Percentiles rank a stretch among this genome's conserved stretches.
Evolutionary conservation across 1,140 invertebrate species (phyloP).

Genomic region (Littorina saxatilis): DNA sequence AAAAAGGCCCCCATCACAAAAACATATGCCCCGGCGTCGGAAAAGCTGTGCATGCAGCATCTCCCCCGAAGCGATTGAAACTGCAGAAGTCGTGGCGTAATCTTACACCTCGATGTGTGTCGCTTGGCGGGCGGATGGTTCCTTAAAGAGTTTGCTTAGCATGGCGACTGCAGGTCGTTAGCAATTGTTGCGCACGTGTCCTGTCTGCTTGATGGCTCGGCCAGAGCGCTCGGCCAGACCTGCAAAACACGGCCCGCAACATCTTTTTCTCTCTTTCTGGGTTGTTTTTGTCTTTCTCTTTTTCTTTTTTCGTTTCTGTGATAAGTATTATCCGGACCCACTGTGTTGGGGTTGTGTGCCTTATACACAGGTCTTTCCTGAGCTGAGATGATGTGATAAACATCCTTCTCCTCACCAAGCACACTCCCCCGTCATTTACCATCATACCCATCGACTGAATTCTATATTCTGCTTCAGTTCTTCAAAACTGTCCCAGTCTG

Average conservation of each 20-base stretch:
- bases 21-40: constrained; percentile 21
- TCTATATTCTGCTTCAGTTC: no score
- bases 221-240: neutral
- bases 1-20: constrained; percentile 28
- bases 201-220: neutral
- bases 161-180: constrained; percentile 15
- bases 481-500: no score
- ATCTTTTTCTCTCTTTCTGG: no score
- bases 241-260: no score
- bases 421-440: no score
- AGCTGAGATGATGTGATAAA: no score
- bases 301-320: neutral
- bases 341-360: no score
- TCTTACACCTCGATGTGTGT: neutral
- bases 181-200: constrained; percentile 24
- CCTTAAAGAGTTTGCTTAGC: constrained; percentile 30
- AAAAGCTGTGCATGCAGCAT: neutral
- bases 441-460: no score
- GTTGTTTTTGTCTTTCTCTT: no score
- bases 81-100: constrained; percentile 25
- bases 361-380: no score
- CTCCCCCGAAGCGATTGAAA: neutral
- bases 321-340: no score
- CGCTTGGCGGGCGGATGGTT: constrained; percentile 10
- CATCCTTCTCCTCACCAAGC: no score